These are phyloP conservation scores for Nezara viridula DNA, from an alignment of 2,888 invertebrate genomes.

Conservation along the genomic window DNA sequence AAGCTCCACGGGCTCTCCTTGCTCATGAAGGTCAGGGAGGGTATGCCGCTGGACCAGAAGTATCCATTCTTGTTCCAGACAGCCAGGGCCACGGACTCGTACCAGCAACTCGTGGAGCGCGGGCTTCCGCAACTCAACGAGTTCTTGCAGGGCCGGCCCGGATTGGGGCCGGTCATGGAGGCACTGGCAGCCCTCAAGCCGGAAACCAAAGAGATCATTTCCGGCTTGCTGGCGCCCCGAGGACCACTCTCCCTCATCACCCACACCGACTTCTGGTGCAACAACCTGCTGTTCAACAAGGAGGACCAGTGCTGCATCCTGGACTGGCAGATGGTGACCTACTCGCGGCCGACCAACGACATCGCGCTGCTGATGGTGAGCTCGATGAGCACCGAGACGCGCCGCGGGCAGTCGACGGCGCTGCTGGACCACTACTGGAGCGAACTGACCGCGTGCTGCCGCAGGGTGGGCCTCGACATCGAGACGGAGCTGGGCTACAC, in stretches of 20 bases:
- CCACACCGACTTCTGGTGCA: constrained; percentile 89
- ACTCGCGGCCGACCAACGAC: constrained; percentile 79
- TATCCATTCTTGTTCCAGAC: constrained; percentile 83
- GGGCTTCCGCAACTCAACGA: constrained; percentile 77
- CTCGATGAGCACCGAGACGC: constrained; percentile 79
- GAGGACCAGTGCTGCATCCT: constrained; percentile 77
- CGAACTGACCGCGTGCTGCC: constrained; percentile 75
- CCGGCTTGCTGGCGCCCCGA: constrained; percentile 78
- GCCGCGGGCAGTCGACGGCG: constrained; percentile 75
- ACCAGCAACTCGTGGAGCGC: constrained; percentile 82
- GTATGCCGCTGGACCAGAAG: constrained; percentile 71
- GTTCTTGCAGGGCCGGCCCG: constrained; percentile 78
- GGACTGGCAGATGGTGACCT: constrained; percentile 86
- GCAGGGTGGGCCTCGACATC: constrained; percentile 76
- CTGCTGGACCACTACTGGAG: constrained; percentile 81
- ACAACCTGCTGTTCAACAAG: constrained; percentile 79
- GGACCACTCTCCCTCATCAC: constrained; percentile 83
- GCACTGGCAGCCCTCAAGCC: constrained; percentile 75
- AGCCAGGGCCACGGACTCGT: constrained; percentile 83
- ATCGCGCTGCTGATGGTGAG: constrained; percentile 79
- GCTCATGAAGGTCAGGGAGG: constrained; percentile 73
- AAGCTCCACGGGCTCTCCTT: constrained; percentile 81
- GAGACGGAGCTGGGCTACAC: constrained; percentile 73
- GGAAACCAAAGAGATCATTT: constrained; percentile 80
- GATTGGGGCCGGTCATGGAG: constrained; percentile 75